These are phyloP conservation scores for Ploceus nigricollis DNA, from an alignment of 2,113 vertebrate genomes.

Conservation along the genomic window DNA sequence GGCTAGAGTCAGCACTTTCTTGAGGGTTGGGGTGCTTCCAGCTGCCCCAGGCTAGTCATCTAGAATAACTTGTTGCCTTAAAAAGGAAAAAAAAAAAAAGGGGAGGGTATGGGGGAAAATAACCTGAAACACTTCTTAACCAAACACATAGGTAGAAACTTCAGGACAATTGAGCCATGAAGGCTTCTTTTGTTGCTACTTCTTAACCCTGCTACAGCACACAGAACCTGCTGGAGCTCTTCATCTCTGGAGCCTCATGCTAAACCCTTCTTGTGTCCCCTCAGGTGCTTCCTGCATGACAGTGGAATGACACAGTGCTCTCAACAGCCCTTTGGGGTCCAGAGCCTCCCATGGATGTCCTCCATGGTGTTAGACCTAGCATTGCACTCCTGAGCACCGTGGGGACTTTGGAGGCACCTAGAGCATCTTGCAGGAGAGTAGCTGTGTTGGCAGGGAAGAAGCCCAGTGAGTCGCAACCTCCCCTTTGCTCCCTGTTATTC, in stretches of 20 bases:
- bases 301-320: background rate
- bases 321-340: background rate
- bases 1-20: conserved; percentile 17
- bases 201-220: background rate
- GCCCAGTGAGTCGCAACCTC: background rate
- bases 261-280: background rate
- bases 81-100: background rate
- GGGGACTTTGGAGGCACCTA: background rate
- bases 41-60: background rate
- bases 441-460: background rate
- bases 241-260: background rate
- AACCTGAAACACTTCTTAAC: background rate
- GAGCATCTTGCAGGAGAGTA: background rate
- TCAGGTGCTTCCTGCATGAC: accelerated
- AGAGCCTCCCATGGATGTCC: accelerated
- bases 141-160: background rate
- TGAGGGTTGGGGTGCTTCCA: conserved; percentile 33
- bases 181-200: background rate
- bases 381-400: accelerated
- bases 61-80: background rate
- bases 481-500: background rate
- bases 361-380: background rate
- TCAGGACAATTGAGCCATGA: background rate
- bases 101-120: accelerated
- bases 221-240: background rate